A percentile compares a stretch with the other conserved stretches of the same genome.
These are phyloP conservation scores for Apamea sordens DNA, from an alignment of 2,888 invertebrate genomes.

Conservation along the genomic window DNA sequence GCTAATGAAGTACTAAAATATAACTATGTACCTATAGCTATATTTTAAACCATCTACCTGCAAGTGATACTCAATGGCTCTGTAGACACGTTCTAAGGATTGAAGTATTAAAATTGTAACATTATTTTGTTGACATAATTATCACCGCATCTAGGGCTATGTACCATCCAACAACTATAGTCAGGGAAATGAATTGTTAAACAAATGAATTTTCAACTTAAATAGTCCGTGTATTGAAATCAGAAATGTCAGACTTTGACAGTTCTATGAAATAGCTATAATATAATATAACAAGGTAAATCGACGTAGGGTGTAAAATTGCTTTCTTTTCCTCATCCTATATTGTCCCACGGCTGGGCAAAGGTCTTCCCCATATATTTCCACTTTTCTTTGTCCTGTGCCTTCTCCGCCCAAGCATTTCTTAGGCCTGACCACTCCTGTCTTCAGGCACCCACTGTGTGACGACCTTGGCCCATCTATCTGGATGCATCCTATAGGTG, in stretches of 20 bases:
- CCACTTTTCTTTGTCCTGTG: no score
- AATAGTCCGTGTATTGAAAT: background rate
- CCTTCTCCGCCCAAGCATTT: no score
- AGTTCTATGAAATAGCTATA: background rate
- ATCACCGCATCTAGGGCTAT: background rate
- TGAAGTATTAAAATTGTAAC: background rate
- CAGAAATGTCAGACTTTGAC: background rate
- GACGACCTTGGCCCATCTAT: no score
- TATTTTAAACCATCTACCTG: background rate
- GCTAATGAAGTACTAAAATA: no score
- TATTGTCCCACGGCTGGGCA: no score
- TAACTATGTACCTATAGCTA: background rate
- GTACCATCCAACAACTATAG: background rate
- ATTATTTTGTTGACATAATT: background rate
- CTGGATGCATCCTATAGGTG: no score
- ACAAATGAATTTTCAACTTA: background rate
- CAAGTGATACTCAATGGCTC: background rate
- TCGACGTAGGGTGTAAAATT: background rate
- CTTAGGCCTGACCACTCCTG: no score
- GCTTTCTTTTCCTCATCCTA: no score
- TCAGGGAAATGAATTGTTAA: background rate
- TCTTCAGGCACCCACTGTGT: no score
- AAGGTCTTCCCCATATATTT: no score
- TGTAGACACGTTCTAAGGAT: background rate
- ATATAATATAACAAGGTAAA: no score